Percentiles rank a stretch among this genome's conserved stretches.
phyloP scores from a whole-genome alignment of 92 coral and sea anemone species.

The Zoanthus sociatus region DNA sequence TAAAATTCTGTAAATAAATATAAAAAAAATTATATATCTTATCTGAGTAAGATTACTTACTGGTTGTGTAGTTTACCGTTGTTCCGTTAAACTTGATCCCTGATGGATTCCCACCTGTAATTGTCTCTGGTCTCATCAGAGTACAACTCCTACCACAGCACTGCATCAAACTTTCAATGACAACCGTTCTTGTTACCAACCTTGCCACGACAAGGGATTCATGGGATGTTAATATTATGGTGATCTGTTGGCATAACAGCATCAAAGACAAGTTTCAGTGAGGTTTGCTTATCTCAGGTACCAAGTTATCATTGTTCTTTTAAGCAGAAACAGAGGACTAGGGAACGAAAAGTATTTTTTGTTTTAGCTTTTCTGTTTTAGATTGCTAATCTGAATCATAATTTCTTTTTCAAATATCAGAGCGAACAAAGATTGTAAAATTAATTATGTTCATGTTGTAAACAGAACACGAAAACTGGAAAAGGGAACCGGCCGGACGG shows the following conservation, averaged over 20 bases:
- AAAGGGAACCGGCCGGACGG: no score
- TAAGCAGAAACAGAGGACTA: no score
- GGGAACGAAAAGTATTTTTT: no score
- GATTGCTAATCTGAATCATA: no score
- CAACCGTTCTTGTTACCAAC: constrained; percentile 5
- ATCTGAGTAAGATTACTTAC: not conserved
- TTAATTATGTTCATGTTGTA: no score
- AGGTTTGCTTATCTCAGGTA: no score
- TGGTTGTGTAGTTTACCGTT: not conserved
- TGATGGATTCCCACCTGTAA: constrained; percentile 12
- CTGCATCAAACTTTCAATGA: constrained; percentile 41
- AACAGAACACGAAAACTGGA: no score
- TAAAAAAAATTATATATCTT: not conserved
- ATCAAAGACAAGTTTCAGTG: not conserved
- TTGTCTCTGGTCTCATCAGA: not conserved
- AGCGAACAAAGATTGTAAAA: no score
- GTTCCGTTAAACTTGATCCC: constrained; percentile 34
- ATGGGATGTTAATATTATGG: not conserved
- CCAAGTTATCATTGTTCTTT: no score
- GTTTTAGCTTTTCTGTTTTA: no score
- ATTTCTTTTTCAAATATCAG: no score
- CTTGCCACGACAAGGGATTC: not conserved
- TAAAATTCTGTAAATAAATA: no score
- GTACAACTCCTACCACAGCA: constrained; percentile 24
- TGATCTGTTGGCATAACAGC: constrained; percentile 2